Base-by-base conservation (phyloP, 2,888 invertebrate genomes). In the Ochropacha duplaris region DNA sequence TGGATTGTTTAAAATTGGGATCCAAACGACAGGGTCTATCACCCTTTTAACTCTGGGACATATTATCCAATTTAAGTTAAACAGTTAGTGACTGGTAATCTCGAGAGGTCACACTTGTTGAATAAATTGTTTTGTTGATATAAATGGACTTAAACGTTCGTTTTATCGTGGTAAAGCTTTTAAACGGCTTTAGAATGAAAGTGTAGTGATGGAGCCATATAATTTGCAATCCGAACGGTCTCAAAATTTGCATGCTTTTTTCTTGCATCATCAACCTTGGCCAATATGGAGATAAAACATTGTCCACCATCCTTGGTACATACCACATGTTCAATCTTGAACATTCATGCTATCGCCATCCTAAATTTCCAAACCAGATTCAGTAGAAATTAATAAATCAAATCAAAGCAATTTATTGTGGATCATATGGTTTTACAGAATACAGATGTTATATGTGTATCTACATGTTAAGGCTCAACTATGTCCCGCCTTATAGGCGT, bases 1-100 rank as follows among this genome's bases (percentile, higher is more conserved):
- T 52, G 52, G 6, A 16, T 16, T 51, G 31, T 16, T n/a, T 3
- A 4, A 51, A 52, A 4, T 31, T 2, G 2, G 31, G 31, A 6
- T 6, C 12, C 12, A 31, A 1, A 31, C 12, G 34, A 59, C 50
- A 19, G 44, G 28, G 58, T 60, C 60, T 62, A 55, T 69, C 54
- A 68, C 68, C 68, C 67, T 64, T 65, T 61, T 57, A 59, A 58
- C 44, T 44, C 19, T 44, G 61, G 22, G 52, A 52, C 50, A 39
- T 19, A 55, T 65, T 57, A 65, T 60, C 59, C 65, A 65, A 65
- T 65, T 61, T 44, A 57, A 52, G 39, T 49, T 50, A 59, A 65
- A 56, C 59, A 59, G 59, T 59, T 59, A 57, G 60, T 49, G 58
- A 54, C 54, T 19, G 16, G 31, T 22, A 34, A 52, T 52, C 31